Percentiles rank a stretch among this genome's conserved stretches.
phyloP scores from a whole-genome alignment of 2,113 vertebrate genomes.

The Ctenomys sociabilis region DNA sequence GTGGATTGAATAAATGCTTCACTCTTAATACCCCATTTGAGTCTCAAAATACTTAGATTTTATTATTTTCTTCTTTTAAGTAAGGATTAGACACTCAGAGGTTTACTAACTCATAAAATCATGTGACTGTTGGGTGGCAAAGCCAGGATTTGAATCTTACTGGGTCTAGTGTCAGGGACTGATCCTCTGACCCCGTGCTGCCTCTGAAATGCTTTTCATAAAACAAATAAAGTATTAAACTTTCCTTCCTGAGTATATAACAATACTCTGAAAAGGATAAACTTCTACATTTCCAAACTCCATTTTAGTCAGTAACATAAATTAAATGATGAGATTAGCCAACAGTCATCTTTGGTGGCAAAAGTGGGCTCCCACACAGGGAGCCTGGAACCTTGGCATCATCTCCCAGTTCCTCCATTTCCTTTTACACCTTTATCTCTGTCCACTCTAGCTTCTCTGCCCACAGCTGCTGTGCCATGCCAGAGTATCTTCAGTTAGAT shows the following conservation, averaged over 20 bases:
- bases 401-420: background rate
- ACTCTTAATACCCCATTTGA: background rate
- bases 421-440: background rate
- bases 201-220: background rate
- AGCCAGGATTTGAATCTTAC: background rate
- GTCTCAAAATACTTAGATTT: background rate
- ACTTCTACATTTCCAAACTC: background rate
- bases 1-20: background rate
- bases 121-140: too few species aligned
- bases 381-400: background rate
- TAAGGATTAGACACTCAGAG: background rate
- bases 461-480: background rate
- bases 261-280: background rate
- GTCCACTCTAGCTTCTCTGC: background rate
- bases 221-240: background rate
- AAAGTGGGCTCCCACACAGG: background rate
- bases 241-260: background rate
- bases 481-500: background rate
- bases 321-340: background rate
- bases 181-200: background rate
- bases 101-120: background rate
- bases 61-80: background rate
- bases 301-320: background rate
- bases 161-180: background rate
- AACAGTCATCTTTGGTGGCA: background rate